Conservation (phyloP, 2,797 vertebrate species). For the Capromys pilorides region DNA sequence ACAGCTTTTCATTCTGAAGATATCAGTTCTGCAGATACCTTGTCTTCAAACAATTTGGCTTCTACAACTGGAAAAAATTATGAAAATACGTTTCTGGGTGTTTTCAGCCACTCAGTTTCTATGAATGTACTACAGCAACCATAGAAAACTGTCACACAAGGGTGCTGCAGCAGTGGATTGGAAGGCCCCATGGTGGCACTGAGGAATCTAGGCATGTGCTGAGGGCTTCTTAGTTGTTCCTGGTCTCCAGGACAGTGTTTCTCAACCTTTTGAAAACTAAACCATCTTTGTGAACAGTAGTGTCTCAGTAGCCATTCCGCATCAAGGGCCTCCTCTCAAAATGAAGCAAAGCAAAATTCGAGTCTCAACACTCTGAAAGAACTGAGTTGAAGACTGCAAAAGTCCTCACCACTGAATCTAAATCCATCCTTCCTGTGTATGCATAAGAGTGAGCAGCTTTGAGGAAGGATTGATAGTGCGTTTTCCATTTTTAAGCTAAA, state of each 20-base stretch:
- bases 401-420: not conserved
- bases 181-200: not conserved
- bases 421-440: not conserved
- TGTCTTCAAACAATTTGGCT: not conserved
- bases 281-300: not conserved
- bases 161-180: not conserved
- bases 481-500: slow-evolving; percentile 9
- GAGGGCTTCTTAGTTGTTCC: not conserved
- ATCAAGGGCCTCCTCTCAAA: not conserved
- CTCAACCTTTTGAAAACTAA: not conserved
- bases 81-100: not conserved
- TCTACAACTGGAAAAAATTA: not conserved
- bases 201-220: accelerated
- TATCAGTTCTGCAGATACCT: not conserved
- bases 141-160: not conserved
- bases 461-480: not conserved
- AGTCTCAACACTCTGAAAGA: not conserved
- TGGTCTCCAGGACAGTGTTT: not conserved
- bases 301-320: not conserved
- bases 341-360: not conserved
- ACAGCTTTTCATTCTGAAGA: not conserved
- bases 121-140: not conserved
- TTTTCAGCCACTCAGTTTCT: not conserved
- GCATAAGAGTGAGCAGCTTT: not conserved
- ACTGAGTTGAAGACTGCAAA: not conserved